Evolutionary conservation across 2,888 invertebrate species (phyloP).

Genomic region (Mechanitis mazaeus): DNA sequence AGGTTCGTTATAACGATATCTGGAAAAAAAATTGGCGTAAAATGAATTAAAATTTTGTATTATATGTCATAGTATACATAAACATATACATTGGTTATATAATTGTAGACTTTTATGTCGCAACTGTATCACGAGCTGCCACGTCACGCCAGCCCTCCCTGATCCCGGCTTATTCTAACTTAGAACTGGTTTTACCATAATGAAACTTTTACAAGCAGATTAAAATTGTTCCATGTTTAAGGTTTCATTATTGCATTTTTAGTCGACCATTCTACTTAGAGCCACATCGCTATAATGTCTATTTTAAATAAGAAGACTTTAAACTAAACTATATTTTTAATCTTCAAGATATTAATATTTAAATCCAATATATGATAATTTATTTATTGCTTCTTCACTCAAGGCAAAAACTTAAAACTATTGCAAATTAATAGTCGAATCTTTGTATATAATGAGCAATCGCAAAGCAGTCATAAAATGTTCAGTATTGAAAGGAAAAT

Average conservation of each 20-base stretch:
- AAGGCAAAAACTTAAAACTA: neutral
- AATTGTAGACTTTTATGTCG: neutral
- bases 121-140: constrained; percentile 2
- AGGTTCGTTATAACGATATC: neutral
- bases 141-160: constrained; percentile 13
- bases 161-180: constrained; percentile 20
- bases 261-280: constrained; percentile 4
- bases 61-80: neutral
- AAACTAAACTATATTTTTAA: neutral
- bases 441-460: no score
- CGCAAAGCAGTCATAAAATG: no score
- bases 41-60: no score
- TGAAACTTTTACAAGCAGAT: constrained; percentile 21
- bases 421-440: no score
- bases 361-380: no score
- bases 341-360: neutral
- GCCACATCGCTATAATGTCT: constrained; percentile 5
- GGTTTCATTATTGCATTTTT: constrained; percentile 15
- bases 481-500: no score
- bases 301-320: neutral
- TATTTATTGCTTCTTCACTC: no score
- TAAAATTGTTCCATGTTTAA: constrained; percentile 17
- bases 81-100: neutral
- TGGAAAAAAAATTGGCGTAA: neutral
- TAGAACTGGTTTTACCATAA: constrained; percentile 15